Conservation (phyloP, 1,140 invertebrate genomes). For the Drosophila kanapiae region DNA sequence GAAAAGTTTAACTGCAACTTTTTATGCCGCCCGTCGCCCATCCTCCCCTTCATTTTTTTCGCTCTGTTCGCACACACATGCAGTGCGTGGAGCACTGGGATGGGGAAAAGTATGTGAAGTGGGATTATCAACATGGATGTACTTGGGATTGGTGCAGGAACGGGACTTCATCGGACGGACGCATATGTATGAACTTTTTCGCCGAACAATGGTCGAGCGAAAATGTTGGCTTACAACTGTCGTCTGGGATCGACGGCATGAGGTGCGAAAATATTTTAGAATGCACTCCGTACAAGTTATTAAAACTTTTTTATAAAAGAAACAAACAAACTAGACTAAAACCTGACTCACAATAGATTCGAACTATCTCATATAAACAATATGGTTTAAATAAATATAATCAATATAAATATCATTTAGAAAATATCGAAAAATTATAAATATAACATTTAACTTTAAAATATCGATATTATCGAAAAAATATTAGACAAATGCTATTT, state of each 20-base stretch:
- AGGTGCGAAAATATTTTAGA: slow-evolving; percentile 23
- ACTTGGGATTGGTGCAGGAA: slow-evolving; percentile 7
- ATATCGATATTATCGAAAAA: too few species aligned
- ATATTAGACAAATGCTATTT: too few species aligned
- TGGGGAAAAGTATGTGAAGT: slow-evolving; percentile 28
- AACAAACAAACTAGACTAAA: neutral
- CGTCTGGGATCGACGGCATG: neutral
- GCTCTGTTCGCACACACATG: slow-evolving; percentile 15
- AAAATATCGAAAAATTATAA: too few species aligned
- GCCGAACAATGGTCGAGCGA: slow-evolving; percentile 29
- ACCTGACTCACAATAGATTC: too few species aligned
- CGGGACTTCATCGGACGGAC: slow-evolving; percentile 22
- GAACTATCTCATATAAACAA: neutral
- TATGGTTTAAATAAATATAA: neutral
- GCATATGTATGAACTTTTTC: slow-evolving; percentile 24
- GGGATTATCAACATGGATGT: slow-evolving; percentile 49
- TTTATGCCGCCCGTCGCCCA: slow-evolving; percentile 32
- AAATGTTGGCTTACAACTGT: slow-evolving; percentile 25
- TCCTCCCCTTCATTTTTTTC: slow-evolving; percentile 12
- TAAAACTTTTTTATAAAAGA: slow-evolving; percentile 10
- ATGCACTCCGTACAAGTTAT: slow-evolving; percentile 1
- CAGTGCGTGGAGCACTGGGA: slow-evolving; percentile 34
- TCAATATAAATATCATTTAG: neutral
- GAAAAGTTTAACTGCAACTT: slow-evolving; percentile 81
- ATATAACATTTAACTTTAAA: too few species aligned